Base-by-base conservation (phyloP, 2,888 invertebrate species). In the Busseola fusca region DNA sequence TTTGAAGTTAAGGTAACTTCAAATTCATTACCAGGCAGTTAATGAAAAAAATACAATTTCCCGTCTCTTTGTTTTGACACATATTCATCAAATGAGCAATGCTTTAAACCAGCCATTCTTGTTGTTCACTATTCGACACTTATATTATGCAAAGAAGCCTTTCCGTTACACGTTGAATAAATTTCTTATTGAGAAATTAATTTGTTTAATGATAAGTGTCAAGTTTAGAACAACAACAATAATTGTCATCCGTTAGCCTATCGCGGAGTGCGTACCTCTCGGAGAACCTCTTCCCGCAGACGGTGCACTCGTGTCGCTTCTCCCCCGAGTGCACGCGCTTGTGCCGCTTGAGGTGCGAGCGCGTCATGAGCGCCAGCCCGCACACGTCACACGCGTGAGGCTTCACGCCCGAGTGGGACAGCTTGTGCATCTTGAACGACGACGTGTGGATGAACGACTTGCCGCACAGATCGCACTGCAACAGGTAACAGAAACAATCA, bases 361-460 rank as follows among this genome's bases (percentile, higher is more conserved):
- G 96, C 80, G 97, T 97, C 91, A 97, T 95, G 62, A 97, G 95
- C 78, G 96, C 96, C 67, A 96, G 91, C 30, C 96, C 96, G 91
- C 97, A 97, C 82, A 96, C 91, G 85, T 93, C 93, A 89, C 97
- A 97, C 78, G 96, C 92, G 93, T 96, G 96, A 72, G 96, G 95
- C 91, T 96, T 96, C 80, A 96, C 90, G 76, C 97, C 97, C 58
- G 96, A 95, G 92, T 97, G 97, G 45, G 96, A 96, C 87, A 97
- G 90, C 89, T 96, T 96, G 92, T 97, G 97, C 96, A 97, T 96
- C 90, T 96, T 97, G 93, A 97, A 97, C 58, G 97, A 97, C 57
- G 97, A 97, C 87, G 97, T 97, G 94, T 97, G 97, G 86, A 97
- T 95, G 91, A 97, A 97, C 78, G 96, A 96, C 91, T 97, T 96